These are phyloP conservation scores for Sternotherus odoratus DNA, from an alignment of 2,797 vertebrate species.

Conservation along the genomic window DNA sequence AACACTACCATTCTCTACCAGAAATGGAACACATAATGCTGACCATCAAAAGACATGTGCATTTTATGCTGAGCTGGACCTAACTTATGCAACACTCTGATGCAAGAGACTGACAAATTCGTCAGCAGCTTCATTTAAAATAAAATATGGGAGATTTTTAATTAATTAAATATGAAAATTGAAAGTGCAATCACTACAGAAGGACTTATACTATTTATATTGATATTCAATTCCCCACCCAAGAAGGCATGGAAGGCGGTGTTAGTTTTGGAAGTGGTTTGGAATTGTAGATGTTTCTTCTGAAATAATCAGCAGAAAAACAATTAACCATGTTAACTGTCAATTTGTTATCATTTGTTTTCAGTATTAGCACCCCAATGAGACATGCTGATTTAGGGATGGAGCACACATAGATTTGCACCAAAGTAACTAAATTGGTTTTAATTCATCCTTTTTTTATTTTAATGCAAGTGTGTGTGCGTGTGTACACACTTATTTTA, in stretches of 20 bases:
- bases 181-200: background rate
- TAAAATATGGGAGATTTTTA: background rate
- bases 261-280: background rate
- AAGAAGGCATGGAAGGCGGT: background rate
- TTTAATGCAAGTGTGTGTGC: background rate
- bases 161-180: background rate
- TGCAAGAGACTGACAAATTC: background rate
- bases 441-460: background rate
- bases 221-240: background rate
- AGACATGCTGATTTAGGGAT: background rate
- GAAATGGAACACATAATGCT: background rate
- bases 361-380: background rate
- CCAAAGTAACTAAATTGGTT: background rate
- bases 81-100: background rate
- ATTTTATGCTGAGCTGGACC: background rate
- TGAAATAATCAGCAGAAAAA: background rate
- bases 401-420: background rate
- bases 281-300: background rate
- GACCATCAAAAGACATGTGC: background rate
- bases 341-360: background rate
- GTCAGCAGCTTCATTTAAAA: background rate
- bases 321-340: background rate
- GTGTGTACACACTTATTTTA: background rate
- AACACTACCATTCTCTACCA: background rate
- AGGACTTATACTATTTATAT: background rate